Conservation (phyloP, 2,797 vertebrate genomes). For the Sebastolobus altivelis region DNA sequence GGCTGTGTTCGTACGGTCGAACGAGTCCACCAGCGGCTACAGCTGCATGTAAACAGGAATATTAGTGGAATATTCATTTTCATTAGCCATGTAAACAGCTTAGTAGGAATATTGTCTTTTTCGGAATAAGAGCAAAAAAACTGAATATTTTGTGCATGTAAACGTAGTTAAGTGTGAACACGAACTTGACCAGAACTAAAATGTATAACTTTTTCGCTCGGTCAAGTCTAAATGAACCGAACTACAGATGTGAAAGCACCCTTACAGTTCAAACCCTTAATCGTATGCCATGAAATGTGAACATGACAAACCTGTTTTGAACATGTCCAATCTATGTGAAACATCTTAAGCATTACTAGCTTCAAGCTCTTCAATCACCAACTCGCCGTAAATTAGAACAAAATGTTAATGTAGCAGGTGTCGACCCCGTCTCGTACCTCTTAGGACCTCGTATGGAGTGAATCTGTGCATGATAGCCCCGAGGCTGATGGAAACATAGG, state of each 20-base stretch:
- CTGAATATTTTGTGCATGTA: neutral
- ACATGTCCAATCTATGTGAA: neutral
- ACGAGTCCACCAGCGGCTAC: too few species aligned
- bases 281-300: neutral
- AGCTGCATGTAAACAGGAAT: neutral
- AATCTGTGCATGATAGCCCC: slow-evolving; percentile 15
- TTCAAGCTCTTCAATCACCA: neutral
- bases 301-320: neutral
- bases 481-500: neutral
- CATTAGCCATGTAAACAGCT: neutral
- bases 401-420: neutral
- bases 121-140: neutral
- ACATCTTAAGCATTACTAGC: neutral
- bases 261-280: neutral
- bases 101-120: neutral
- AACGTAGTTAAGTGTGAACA: neutral
- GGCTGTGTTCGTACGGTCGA: too few species aligned
- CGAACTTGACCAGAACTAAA: neutral
- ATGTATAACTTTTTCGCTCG: neutral
- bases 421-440: neutral
- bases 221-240: neutral
- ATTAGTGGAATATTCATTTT: neutral
- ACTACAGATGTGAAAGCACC: neutral
- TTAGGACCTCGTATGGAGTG: neutral
- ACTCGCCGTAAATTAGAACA: neutral